Conservation (phyloP, 2,113 vertebrate genomes). For the Symphodus melops region DNA sequence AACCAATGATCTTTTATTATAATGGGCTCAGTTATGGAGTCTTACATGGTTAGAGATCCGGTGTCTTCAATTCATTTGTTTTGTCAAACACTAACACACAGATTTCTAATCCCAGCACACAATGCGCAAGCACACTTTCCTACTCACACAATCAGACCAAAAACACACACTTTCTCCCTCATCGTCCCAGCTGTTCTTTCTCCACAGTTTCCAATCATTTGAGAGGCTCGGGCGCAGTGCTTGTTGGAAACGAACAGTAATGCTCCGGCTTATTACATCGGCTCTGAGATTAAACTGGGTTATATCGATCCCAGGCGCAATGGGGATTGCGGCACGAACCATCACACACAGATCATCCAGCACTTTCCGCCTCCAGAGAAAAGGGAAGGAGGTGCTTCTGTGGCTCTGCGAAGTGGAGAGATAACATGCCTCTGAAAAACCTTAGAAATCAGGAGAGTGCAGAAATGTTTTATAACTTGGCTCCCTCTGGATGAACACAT, state of each 20-base stretch:
- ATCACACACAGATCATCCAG: slow-evolving; percentile 20
- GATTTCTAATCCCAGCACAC: slow-evolving; percentile 28
- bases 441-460: background rate
- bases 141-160: background rate
- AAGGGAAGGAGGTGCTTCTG: slow-evolving; percentile 5
- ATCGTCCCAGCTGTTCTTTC: slow-evolving; percentile 13
- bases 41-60: background rate
- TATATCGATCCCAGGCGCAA: slow-evolving; percentile 57
- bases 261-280: slow-evolving; percentile 52
- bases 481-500: slow-evolving; percentile 7
- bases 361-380: background rate
- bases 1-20: slow-evolving; percentile 7
- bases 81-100: background rate
- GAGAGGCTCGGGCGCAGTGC: background rate
- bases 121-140: slow-evolving; percentile 3
- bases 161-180: background rate
- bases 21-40: slow-evolving; percentile 8
- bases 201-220: slow-evolving; percentile 48
- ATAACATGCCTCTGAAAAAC: slow-evolving; percentile 13
- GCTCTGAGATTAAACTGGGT: slow-evolving; percentile 53
- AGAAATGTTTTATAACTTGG: slow-evolving; percentile 5
- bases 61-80: background rate
- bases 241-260: slow-evolving; percentile 35
- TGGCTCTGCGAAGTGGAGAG: slow-evolving; percentile 1
- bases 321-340: slow-evolving; percentile 36